phyloP scores from a whole-genome alignment of 2,113 vertebrate species.

The Dicerorhinus sumatrensis region DNA sequence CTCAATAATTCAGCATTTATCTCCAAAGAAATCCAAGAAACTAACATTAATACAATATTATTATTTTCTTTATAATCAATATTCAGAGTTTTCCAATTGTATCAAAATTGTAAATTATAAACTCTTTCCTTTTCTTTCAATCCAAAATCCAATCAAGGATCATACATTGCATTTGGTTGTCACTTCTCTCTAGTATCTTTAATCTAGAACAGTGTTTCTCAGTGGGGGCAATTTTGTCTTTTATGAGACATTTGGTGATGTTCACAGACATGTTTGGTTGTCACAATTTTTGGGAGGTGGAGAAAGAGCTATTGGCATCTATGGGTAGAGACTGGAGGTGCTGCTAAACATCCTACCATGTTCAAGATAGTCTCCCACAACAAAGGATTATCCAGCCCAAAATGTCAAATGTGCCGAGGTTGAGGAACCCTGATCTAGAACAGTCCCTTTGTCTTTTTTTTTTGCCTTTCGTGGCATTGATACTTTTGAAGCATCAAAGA shows the following conservation, averaged over 20 bases:
- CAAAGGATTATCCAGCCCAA: background rate
- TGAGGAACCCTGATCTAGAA: background rate
- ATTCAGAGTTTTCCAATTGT: background rate
- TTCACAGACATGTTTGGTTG: background rate
- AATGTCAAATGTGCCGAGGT: background rate
- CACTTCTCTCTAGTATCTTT: background rate
- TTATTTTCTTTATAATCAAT: background rate
- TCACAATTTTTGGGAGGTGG: background rate
- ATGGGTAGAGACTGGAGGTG: background rate
- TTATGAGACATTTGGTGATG: background rate
- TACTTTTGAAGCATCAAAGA: constrained; percentile 16
- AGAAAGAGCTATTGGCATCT: background rate
- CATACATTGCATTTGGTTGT: background rate
- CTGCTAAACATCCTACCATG: background rate
- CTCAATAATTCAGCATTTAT: background rate
- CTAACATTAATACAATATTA: background rate
- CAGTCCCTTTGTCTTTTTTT: background rate
- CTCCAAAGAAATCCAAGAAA: background rate
- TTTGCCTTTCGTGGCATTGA: background rate
- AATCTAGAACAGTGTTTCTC: background rate
- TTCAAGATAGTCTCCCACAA: background rate
- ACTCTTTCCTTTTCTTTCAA: background rate
- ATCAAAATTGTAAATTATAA: background rate
- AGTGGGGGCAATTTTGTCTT: background rate
- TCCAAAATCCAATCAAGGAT: background rate